phyloP scores from a whole-genome alignment of 2,888 invertebrate species.

The Amphipoea oculea region DNA sequence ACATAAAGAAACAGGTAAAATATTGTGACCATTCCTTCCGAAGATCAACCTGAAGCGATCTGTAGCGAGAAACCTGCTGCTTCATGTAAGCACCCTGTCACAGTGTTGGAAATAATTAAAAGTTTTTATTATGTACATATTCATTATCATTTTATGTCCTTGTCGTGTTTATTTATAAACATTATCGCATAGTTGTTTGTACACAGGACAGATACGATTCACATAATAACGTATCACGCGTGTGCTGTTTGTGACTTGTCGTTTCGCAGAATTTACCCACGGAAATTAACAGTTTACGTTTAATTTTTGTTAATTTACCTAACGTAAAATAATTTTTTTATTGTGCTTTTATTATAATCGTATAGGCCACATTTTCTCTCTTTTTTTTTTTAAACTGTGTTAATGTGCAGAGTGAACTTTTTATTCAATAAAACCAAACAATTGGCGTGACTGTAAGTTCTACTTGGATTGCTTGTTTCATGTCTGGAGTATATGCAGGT shows the following conservation, averaged over 20 bases:
- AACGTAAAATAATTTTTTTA: background rate
- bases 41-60: no score
- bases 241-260: background rate
- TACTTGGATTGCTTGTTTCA: background rate
- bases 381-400: background rate
- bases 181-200: background rate
- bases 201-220: background rate
- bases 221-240: background rate
- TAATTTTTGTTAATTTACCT: background rate
- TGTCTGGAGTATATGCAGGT: background rate
- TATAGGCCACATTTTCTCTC: no score
- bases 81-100: no score
- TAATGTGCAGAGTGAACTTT: background rate
- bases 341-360: background rate
- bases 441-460: background rate
- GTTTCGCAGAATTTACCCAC: background rate
- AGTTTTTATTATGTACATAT: no score
- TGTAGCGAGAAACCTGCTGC: no score
- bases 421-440: background rate
- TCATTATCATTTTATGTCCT: background rate
- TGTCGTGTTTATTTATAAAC: background rate
- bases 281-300: background rate
- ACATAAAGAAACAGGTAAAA: no score
- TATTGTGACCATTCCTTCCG: no score
- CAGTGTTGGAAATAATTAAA: background rate